Evolutionary conservation across 2,797 vertebrate species (phyloP), one percentile per base, ranked within the genome.

Genomic region (Clarias fuscus): DNA sequence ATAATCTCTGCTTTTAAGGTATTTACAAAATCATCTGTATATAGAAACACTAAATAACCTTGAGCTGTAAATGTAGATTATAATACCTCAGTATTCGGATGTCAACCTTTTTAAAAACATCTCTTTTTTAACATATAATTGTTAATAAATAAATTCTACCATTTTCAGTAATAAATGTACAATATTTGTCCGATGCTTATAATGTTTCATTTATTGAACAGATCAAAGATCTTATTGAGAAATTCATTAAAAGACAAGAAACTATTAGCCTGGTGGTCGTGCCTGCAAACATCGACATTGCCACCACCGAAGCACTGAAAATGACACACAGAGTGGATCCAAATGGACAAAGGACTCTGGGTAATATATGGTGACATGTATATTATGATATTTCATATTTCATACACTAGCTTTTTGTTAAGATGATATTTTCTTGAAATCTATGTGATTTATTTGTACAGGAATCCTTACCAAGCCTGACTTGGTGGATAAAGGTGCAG

Each of bases 281-380:
- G 70, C 96, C 96, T 1, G 92, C 95, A 70, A 97, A 97, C 0
- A 93, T 97, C 91, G 96, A 97, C 90, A 96, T 97, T 1, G 95
- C 95, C 83, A 97, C 96, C 86, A 96, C 95, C 0, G 96, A 97
- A 91, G 96, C 96, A 0, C 88, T 97, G 91, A 94, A 93, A 92
- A 96, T 97, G 96, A 96, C 96, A n/a, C 92, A 91, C 67, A 92
- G 94, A 76, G 95, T 96, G 88, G 96, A 97, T 85, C 94, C 94
- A 5, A 22, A 40, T 0, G 96, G 96, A 67, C 92, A 96, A 85
- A 94, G 96, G 80, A 97, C 96, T 33, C 88, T 97, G 84, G 96
- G 96, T 97, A 88, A 94, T 24, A 53, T 53, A 85, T 53, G 14
- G 6, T 8, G 43, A 48, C 43, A 43, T 43, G 8, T 48, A 48